Percentiles rank a stretch among this genome's conserved stretches.
Evolutionary conservation across 2,113 vertebrate species (phyloP).

Genomic region (Thomomys bottae): DNA sequence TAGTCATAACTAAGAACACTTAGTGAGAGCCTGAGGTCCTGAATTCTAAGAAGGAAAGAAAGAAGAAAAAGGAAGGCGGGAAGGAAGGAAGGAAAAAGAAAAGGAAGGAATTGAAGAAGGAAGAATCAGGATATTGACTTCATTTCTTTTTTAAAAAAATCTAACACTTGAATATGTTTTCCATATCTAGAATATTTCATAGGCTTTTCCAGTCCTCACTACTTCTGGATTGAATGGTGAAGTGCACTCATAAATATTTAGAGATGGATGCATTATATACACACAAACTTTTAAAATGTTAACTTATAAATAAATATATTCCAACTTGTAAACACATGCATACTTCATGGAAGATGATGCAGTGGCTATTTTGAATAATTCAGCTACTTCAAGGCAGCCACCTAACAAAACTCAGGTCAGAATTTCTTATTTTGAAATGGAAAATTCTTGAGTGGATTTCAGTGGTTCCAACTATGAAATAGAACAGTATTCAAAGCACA

Average conservation of each 20-base stretch:
- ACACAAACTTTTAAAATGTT: slow-evolving; percentile 71
- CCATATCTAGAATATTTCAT: slow-evolving; percentile 27
- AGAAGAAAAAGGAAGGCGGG: too few species aligned
- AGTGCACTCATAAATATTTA: slow-evolving; percentile 76
- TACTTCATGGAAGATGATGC: slow-evolving; percentile 59
- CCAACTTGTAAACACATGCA: slow-evolving; percentile 58
- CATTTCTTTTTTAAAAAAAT: neutral
- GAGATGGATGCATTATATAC: slow-evolving; percentile 15
- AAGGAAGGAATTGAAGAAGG: too few species aligned
- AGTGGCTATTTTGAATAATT: slow-evolving; percentile 74
- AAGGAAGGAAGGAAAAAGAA: too few species aligned
- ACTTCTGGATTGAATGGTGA: slow-evolving; percentile 57
- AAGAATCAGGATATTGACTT: neutral
- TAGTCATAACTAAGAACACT: too few species aligned
- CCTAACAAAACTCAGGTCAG: slow-evolving; percentile 47
- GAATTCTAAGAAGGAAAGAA: too few species aligned
- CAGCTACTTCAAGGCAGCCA: slow-evolving; percentile 66
- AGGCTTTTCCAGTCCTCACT: slow-evolving; percentile 44
- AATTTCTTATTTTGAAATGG: slow-evolving; percentile 60
- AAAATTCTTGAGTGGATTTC: slow-evolving; percentile 49
- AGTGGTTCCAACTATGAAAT: slow-evolving; percentile 42
- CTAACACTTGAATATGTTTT: slow-evolving; percentile 18
- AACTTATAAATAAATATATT: slow-evolving; percentile 76
- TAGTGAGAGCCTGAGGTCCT: too few species aligned
- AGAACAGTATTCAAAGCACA: neutral